phyloP scores from a whole-genome alignment of 1,140 invertebrate species.

The Ladona fulva region DNA sequence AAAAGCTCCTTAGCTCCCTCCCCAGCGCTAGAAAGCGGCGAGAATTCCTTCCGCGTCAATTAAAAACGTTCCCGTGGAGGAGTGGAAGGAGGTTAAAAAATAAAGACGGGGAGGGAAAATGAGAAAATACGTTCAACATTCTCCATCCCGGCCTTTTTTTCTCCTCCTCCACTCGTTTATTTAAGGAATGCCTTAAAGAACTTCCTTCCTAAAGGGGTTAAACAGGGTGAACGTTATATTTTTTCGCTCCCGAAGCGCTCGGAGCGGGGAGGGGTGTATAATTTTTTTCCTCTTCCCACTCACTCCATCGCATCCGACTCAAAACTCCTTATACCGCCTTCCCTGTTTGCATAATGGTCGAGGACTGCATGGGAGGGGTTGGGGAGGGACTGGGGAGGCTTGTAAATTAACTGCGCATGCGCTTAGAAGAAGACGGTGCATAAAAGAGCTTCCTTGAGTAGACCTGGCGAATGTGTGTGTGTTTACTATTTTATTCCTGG shows the following conservation, averaged over 20 bases:
- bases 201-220: slow-evolving; percentile 8
- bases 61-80: neutral
- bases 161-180: neutral
- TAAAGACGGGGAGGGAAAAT: neutral
- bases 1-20: neutral
- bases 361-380: neutral
- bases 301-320: too few species aligned
- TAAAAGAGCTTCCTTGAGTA: neutral
- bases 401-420: neutral
- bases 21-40: neutral
- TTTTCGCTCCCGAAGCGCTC: neutral
- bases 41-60: neutral
- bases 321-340: neutral
- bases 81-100: neutral
- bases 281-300: neutral
- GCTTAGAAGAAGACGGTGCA: neutral
- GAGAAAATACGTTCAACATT: slow-evolving; percentile 2
- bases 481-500: neutral
- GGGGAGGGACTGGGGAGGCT: neutral
- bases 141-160: neutral
- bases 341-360: neutral
- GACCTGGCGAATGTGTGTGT: neutral
- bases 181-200: neutral
- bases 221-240: neutral
- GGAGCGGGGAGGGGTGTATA: neutral